Conservation (phyloP, 2,113 vertebrate species). For the Campylomormyrus tamandua region DNA sequence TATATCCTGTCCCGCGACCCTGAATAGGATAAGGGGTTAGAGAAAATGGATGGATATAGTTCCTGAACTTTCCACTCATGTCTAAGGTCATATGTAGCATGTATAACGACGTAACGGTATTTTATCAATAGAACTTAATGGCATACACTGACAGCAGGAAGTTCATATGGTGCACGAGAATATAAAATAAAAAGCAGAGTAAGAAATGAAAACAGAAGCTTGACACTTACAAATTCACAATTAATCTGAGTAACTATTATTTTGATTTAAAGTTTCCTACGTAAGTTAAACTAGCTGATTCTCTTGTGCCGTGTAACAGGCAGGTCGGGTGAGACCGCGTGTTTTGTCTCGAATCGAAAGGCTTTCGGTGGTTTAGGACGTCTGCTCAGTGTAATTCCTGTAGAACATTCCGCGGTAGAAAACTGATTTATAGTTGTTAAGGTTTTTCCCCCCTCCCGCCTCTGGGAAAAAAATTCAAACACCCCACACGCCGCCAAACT, state of each 20-base stretch:
- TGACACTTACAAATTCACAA: background rate
- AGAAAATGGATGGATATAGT: background rate
- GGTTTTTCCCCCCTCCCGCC: conserved; percentile 1
- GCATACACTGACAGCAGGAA: background rate
- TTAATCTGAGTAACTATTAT: background rate
- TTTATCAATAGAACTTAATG: background rate
- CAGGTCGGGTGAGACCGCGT: background rate
- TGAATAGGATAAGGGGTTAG: background rate
- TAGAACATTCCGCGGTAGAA: conserved; percentile 16
- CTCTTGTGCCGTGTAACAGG: background rate
- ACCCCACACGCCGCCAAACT: conserved; percentile 7
- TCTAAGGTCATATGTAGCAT: background rate
- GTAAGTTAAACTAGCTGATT: background rate
- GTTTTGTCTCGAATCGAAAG: background rate
- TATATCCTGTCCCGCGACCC: background rate
- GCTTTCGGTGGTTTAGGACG: background rate
- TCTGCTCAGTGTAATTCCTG: conserved; percentile 16
- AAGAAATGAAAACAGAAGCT: background rate
- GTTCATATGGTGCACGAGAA: background rate
- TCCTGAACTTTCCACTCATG: background rate
- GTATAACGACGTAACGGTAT: background rate
- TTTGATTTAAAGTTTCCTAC: background rate
- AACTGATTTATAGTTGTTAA: conserved; percentile 22
- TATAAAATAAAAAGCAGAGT: background rate
- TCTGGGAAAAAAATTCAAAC: background rate